Evolutionary conservation across 2,797 vertebrate genomes (phyloP).

Genomic region (Streptopelia turtur): DNA sequence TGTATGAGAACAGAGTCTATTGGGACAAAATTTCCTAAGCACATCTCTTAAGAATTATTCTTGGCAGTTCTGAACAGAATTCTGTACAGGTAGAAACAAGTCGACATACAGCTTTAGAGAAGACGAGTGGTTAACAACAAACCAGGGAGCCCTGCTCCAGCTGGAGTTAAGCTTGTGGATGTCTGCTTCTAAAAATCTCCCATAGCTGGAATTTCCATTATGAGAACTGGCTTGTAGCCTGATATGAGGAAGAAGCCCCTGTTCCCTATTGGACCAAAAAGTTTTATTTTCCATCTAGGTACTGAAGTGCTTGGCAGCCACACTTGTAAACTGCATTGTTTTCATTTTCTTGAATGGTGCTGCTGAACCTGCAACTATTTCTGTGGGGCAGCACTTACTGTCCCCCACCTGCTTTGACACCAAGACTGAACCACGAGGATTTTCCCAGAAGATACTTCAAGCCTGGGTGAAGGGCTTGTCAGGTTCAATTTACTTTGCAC

Average conservation of each 20-base stretch:
- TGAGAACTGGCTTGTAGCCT: neutral
- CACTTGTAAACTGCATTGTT: neutral
- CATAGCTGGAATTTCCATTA: neutral
- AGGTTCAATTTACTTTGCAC: neutral
- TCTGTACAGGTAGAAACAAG: neutral
- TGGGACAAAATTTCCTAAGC: slow-evolving; percentile 29
- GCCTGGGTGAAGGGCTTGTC: neutral
- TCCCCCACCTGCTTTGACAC: neutral
- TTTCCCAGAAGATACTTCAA: neutral
- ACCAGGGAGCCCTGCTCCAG: neutral
- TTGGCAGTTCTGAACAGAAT: neutral
- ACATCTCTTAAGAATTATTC: slow-evolving; percentile 55
- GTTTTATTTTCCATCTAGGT: neutral
- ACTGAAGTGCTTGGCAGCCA: neutral
- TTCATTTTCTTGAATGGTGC: neutral
- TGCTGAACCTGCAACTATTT: neutral
- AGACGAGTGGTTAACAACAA: neutral
- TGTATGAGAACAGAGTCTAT: slow-evolving; percentile 42
- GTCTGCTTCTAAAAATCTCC: neutral
- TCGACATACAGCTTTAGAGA: neutral
- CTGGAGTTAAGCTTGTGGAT: neutral
- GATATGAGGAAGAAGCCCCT: neutral
- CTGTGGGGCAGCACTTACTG: neutral
- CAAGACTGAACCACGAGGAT: neutral
- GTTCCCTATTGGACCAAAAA: neutral